Evolutionary conservation across 2,888 invertebrate genomes (phyloP), one percentile per base, ranked within the genome.

Genomic region (Zaprionus obscuricornis): DNA sequence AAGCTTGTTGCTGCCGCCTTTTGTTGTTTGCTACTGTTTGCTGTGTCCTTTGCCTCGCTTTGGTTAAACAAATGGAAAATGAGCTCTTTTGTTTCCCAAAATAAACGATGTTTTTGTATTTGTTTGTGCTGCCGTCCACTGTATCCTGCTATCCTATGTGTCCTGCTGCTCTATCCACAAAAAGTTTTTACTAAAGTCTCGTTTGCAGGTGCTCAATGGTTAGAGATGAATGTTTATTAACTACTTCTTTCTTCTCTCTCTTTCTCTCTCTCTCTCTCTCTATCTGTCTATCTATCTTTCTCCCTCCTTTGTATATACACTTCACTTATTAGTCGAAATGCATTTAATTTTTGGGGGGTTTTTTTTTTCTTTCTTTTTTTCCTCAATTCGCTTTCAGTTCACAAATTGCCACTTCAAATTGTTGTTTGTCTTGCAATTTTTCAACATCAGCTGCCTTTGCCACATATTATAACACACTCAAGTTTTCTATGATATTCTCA

Each of bases 31-130:
- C 45, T 65, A 56, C 56, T 64, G n/a, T n/a, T n/a, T n/a, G n/a
- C n/a, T n/a, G n/a, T n/a, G n/a, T n/a, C n/a, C n/a, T n/a, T n/a
- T n/a, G n/a, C n/a, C n/a, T n/a, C n/a, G n/a, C n/a, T n/a, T n/a
- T n/a, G 58, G 70, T 81, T 66, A 74, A 81, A 70, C 82, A 81
- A 81, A 79, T 81, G 77, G 78, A 65, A 82, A 82, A 84, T 84
- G 84, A 73, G 86, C 60, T 84, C 85, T 78, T 82, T 82, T 82
- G 86, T 82, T 84, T 74, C 82, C 74, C 59, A 84, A 81, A 81
- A 86, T 82, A 85, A 82, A 82, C 81, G 86, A 84, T 84, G 71
- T 78, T 72, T 76, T 52, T 63, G 79, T 71, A 85, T 83, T 73
- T 59, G 45, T 64, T 51, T 46, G 70, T 56, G 52, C 37, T 39